A percentile compares a stretch with the other conserved stretches of the same genome.
Conservation (phyloP, 1,140 invertebrate genomes). For the Drosophila hydei region DNA sequence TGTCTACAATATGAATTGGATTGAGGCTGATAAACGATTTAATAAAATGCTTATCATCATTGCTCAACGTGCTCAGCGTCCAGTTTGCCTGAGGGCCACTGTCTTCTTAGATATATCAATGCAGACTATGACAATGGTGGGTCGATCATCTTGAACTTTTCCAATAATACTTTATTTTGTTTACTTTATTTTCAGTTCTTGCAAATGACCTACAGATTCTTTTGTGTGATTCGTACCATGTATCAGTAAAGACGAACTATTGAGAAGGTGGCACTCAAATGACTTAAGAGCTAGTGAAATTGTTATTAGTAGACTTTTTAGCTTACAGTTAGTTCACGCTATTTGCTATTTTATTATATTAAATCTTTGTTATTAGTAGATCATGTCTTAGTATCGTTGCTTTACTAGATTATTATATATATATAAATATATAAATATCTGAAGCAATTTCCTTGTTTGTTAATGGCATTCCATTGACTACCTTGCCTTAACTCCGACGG, state of each 20-base stretch:
- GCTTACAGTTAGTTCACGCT: no score
- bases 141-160: background rate
- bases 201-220: constrained; percentile 50
- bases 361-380: background rate
- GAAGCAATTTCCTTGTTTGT: no score
- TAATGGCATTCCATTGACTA: no score
- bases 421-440: background rate
- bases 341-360: no score
- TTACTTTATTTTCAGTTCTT: constrained; percentile 32
- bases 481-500: no score
- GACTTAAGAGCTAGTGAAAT: background rate
- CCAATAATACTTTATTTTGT: background rate
- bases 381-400: background rate
- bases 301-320: background rate
- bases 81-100: constrained; percentile 54
- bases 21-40: constrained; percentile 39
- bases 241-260: constrained; percentile 26
- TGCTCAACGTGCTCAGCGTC: constrained; percentile 45
- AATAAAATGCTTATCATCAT: constrained; percentile 59
- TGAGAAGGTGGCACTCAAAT: no score
- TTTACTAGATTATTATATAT: background rate
- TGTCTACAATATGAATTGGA: constrained; percentile 60
- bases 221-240: constrained; percentile 51
- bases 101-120: constrained; percentile 57
- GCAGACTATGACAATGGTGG: constrained; percentile 57